phyloP scores from a whole-genome alignment of 2,113 vertebrate genomes.

The Scomber scombrus region DNA sequence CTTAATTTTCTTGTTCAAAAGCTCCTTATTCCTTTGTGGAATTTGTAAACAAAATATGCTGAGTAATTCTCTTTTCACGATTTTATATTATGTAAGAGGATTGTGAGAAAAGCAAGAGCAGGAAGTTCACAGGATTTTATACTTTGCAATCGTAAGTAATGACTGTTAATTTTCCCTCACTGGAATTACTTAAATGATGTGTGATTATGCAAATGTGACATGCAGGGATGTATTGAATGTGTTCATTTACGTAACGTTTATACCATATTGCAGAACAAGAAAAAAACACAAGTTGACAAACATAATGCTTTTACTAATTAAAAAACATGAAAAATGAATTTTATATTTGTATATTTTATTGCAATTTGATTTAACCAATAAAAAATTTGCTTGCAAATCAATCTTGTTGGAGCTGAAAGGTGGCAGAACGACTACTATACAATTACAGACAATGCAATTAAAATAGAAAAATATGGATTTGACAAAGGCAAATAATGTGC shows the following conservation, averaged over 20 bases:
- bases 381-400: background rate
- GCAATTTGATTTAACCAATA: background rate
- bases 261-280: background rate
- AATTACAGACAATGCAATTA: background rate
- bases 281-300: background rate
- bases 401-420: background rate
- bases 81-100: constrained; percentile 56
- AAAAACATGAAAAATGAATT: background rate
- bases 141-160: background rate
- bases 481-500: background rate
- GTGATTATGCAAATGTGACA: background rate
- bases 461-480: background rate
- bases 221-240: background rate
- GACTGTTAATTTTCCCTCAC: background rate
- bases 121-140: constrained; percentile 15
- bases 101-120: background rate
- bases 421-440: background rate
- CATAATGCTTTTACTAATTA: constrained; percentile 28
- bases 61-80: constrained; percentile 27
- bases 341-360: constrained; percentile 9
- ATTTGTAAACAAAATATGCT: constrained; percentile 30
- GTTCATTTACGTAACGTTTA: background rate
- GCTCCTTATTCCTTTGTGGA: constrained; percentile 24
- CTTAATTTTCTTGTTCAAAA: constrained; percentile 16
- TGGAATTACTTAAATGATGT: constrained; percentile 5